Percentiles rank a stretch among this genome's conserved stretches.
These are phyloP conservation scores for Nemotelus pantherinus DNA, from an alignment of 2,888 invertebrate species.

Conservation along the genomic window DNA sequence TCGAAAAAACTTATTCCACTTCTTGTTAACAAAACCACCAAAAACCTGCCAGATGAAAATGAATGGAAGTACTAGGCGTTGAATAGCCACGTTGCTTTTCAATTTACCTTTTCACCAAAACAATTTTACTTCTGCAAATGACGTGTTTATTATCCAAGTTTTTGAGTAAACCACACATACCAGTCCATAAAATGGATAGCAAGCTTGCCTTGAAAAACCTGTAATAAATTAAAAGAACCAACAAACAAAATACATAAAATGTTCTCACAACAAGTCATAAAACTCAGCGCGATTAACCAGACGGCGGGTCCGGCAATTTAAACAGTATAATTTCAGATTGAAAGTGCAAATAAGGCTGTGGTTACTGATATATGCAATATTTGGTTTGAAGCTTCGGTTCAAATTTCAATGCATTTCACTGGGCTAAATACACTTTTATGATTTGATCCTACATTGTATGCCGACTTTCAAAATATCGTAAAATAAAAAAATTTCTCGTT, in stretches of 20 bases:
- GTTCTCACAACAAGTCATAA: conserved; percentile 40
- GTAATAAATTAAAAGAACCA: conserved; percentile 30
- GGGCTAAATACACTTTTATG: not conserved
- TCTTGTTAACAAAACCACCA: no score
- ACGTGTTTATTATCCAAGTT: conserved; percentile 37
- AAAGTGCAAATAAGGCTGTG: not conserved
- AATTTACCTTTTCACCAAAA: conserved; percentile 1
- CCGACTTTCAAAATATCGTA: not conserved
- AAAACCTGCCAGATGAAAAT: no score
- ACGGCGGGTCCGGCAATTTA: conserved; percentile 15
- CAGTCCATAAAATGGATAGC: conserved; percentile 15
- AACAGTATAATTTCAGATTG: not conserved
- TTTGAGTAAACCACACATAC: not conserved
- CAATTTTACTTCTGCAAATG: conserved; percentile 38
- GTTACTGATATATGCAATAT: not conserved
- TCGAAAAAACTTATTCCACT: no score
- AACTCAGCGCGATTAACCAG: conserved; percentile 18
- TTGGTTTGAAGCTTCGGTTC: not conserved
- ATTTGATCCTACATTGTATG: not conserved
- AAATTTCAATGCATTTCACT: not conserved
- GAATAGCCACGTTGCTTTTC: not conserved
- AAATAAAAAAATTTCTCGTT: not conserved
- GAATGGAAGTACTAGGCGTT: no score
- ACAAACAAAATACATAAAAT: not conserved
- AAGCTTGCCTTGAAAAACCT: conserved; percentile 9